A percentile compares a stretch with the other conserved stretches of the same genome.
Evolutionary conservation across 2,888 invertebrate genomes (phyloP).

Genomic region (Augiades crinisus): DNA sequence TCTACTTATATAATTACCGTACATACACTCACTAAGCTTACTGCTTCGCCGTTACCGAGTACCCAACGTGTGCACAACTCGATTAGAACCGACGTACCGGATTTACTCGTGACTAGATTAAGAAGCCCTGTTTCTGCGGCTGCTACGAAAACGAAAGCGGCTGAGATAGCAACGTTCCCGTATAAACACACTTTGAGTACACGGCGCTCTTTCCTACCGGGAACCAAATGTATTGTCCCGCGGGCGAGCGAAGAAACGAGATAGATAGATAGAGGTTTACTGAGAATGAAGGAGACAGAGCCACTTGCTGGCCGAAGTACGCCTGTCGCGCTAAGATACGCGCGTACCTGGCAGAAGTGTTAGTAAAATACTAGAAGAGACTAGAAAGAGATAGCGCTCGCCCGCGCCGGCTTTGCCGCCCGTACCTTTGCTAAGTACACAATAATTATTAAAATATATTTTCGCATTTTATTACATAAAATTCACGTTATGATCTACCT

Average conservation of each 20-base stretch:
- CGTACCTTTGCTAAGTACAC: conserved; percentile 77
- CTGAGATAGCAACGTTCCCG: conserved; percentile 5
- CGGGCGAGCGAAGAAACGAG: conserved; percentile 60
- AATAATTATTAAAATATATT: conserved; percentile 81
- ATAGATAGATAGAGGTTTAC: conserved; percentile 31
- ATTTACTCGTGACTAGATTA: conserved; percentile 53
- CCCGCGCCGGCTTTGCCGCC: conserved; percentile 78
- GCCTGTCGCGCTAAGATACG: conserved; percentile 10
- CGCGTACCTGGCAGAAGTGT: conserved; percentile 26
- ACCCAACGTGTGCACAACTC: conserved; percentile 64
- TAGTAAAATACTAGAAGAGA: conserved; percentile 40
- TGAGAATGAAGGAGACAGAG: conserved; percentile 29
- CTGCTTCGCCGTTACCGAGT: conserved; percentile 60
- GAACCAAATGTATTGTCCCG: conserved; percentile 69
- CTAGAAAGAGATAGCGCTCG: conserved; percentile 53
- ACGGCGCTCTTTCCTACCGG: conserved; percentile 54
- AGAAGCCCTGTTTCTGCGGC: conserved; percentile 28
- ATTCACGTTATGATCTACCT: conserved; percentile 81
- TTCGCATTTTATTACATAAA: conserved; percentile 81
- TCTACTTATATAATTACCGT: conserved; percentile 80
- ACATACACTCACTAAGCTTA: conserved; percentile 80
- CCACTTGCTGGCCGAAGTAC: conserved; percentile 26
- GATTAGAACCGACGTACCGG: conserved; percentile 18
- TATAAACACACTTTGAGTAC: conserved; percentile 65
- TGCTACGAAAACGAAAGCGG: conserved; percentile 24